Conservation (phyloP, 2,888 invertebrate genomes). For the Parnassius orleans region DNA sequence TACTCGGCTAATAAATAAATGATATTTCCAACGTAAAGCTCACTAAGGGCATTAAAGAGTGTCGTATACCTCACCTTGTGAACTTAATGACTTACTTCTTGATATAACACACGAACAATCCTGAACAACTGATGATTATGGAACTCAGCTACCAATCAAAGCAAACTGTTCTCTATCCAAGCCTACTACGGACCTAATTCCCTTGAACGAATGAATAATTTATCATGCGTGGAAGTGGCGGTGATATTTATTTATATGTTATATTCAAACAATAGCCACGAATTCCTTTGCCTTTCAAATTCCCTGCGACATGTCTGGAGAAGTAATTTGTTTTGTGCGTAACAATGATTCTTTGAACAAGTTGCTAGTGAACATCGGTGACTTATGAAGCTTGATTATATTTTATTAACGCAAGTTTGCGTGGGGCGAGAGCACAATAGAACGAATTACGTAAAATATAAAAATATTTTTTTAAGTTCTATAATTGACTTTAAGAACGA, state of each 20-base stretch:
- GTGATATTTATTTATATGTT: constrained; percentile 8
- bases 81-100: constrained; percentile 26
- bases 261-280: constrained; percentile 21
- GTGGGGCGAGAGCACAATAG: too few species aligned
- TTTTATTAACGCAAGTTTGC: too few species aligned
- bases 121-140: constrained; percentile 10
- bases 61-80: constrained; percentile 26
- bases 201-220: constrained; percentile 6
- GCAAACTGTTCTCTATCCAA: not conserved
- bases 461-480: too few species aligned
- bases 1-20: constrained; percentile 5
- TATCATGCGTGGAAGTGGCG: constrained; percentile 4
- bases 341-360: too few species aligned
- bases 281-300: constrained; percentile 15
- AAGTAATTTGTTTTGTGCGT: constrained; percentile 4
- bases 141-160: not conserved
- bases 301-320: constrained; percentile 8
- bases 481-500: too few species aligned
- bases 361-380: too few species aligned
- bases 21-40: constrained; percentile 7
- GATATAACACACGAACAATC: constrained; percentile 13
- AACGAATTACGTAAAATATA: too few species aligned
- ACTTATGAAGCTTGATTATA: too few species aligned
- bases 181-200: not conserved
- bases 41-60: constrained; percentile 6